Evolutionary conservation across 2,797 vertebrate species (phyloP).

Genomic region (Scolopax bukidnonensis): DNA sequence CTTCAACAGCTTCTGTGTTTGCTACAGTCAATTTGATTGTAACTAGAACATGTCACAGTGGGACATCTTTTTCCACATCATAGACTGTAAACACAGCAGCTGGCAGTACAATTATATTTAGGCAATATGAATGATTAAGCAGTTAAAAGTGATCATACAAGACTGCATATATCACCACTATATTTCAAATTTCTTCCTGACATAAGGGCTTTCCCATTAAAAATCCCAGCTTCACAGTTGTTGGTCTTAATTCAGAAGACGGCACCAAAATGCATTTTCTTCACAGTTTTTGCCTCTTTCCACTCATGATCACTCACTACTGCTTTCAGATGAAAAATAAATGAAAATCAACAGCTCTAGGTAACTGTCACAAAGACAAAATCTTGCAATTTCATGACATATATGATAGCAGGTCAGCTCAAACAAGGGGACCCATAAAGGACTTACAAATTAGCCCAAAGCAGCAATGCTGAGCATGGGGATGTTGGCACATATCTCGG

Average conservation of each 20-base stretch:
- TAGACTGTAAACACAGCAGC: slow-evolving; percentile 59
- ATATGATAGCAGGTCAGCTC: not conserved
- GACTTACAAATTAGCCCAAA: not conserved
- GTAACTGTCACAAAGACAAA: not conserved
- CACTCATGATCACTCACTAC: not conserved
- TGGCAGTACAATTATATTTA: slow-evolving; percentile 53
- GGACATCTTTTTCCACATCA: slow-evolving; percentile 58
- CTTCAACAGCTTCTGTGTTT: slow-evolving; percentile 65
- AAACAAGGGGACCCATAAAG: not conserved
- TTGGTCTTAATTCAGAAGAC: not conserved
- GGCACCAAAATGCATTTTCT: not conserved
- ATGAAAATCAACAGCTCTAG: not conserved
- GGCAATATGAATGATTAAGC: slow-evolving; percentile 55
- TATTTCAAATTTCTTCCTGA: not conserved
- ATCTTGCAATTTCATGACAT: not conserved
- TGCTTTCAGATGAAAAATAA: not conserved
- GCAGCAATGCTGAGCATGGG: not conserved
- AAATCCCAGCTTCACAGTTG: not conserved
- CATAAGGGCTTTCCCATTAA: not conserved
- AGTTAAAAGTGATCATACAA: slow-evolving; percentile 30
- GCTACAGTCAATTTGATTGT: slow-evolving; percentile 59
- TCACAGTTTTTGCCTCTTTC: not conserved
- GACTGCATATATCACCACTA: not conserved
- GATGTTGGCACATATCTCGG: not conserved
- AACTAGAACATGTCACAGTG: slow-evolving; percentile 66